These are phyloP conservation scores for Poeciliopsis turneri DNA, from an alignment of 2,797 vertebrate species.

Conservation along the genomic window DNA sequence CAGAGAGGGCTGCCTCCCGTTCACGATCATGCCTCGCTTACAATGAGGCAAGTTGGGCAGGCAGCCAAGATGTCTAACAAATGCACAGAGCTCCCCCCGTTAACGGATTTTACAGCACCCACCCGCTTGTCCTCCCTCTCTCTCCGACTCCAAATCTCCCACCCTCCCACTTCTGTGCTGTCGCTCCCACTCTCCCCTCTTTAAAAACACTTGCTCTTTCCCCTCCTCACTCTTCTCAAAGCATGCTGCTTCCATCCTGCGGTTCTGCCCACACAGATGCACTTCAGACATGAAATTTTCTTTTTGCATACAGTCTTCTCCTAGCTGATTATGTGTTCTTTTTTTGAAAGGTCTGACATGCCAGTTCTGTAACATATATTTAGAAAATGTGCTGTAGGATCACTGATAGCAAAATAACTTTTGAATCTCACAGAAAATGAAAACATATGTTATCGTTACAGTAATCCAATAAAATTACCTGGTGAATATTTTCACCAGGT, in stretches of 20 bases:
- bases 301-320: neutral
- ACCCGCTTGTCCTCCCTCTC: constrained; percentile 62
- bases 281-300: neutral
- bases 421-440: neutral
- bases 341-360: neutral
- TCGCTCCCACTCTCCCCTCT: constrained; percentile 58
- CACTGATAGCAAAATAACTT: neutral
- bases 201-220: constrained; percentile 72
- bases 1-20: constrained; percentile 88
- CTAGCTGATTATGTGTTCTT: neutral
- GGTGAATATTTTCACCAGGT: too few species aligned
- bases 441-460: neutral
- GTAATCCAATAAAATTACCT: neutral
- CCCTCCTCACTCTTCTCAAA: constrained; percentile 64
- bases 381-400: neutral
- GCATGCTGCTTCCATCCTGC: constrained; percentile 38
- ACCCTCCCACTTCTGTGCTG: constrained; percentile 62
- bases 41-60: constrained; percentile 93
- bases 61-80: constrained; percentile 87
- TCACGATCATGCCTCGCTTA: constrained; percentile 97
- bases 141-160: constrained; percentile 57
- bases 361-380: neutral
- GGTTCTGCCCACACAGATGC: constrained; percentile 6
- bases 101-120: constrained; percentile 78
- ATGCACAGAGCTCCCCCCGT: constrained; percentile 80